A percentile compares a stretch with the other conserved stretches of the same genome.
These are phyloP conservation scores for Natator depressus DNA, from an alignment of 2,113 vertebrate genomes.

Conservation along the genomic window DNA sequence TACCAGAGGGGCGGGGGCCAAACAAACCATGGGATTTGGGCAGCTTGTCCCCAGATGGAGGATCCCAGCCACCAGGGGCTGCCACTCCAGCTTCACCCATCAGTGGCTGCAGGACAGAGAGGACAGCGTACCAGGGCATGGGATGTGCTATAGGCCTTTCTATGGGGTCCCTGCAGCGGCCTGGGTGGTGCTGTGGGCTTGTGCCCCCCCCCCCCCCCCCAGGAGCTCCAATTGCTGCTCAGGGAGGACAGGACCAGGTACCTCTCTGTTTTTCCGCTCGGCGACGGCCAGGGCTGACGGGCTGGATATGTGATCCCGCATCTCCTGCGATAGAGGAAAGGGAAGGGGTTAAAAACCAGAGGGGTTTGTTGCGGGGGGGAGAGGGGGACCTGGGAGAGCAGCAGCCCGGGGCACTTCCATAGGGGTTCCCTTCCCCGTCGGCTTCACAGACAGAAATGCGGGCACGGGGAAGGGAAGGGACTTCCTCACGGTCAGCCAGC, in stretches of 20 bases:
- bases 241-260: background rate
- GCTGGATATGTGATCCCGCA: conserved; percentile 85
- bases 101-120: background rate
- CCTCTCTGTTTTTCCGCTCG: conserved; percentile 83
- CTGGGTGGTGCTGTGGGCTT: too few species aligned
- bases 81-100: background rate
- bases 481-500: too few species aligned
- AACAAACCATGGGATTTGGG: background rate
- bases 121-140: too few species aligned
- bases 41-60: background rate
- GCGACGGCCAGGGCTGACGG: conserved; percentile 79
- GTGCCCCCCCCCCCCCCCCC: too few species aligned
- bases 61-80: background rate
- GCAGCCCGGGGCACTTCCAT: background rate
- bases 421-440: background rate
- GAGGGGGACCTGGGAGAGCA: background rate
- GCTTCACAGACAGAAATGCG: background rate
- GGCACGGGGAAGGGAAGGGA: background rate
- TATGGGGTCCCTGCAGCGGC: too few species aligned
- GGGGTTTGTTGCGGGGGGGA: background rate
- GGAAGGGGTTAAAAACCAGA: background rate
- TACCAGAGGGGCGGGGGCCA: background rate
- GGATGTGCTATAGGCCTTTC: background rate
- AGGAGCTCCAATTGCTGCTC: background rate
- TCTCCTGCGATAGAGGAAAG: conserved; percentile 73